Base-by-base conservation (phyloP, 2,113 vertebrate species). In the Rhinolophus ferrumequinum region DNA sequence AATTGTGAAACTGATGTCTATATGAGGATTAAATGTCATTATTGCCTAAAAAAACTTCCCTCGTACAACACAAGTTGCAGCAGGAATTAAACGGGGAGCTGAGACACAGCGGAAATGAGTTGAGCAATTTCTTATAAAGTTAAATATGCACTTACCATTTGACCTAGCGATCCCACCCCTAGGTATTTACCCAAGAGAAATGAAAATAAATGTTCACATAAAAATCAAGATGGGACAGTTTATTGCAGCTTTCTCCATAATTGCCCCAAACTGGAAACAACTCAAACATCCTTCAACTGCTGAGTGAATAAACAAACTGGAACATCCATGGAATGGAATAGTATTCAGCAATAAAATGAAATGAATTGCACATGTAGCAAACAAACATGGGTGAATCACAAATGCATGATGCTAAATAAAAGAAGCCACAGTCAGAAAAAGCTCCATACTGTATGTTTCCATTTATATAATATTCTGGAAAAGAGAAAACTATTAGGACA, bases 131-230 rank as follows among this genome's bases (percentile, higher is more conserved):
- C 62, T 92, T 95, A 38, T 50, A 80, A 97, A 94, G 44, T 83
- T 87, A 83, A 96, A 93, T 9, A 84, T 41, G 75, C 58, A 92
- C 79, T 95, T 92, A 69, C 75, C 75, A 70, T 90, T 95, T 94
- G 85, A 88, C 93, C 93, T 67, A 76, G 28, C 5, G 62, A 79
- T 77, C 70, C 44, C 56, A 90, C 38, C 87, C 38, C n/a, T 72
- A 88, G 66, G 35, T 90, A 92, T 90, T 94, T 97, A 96, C 90
- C 58, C 85, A 72, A 93, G 76, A 97, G 82, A 93, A 96, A 90
- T 90, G 76, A 95, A 96, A 98, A 97, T 97, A 96, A 54, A 92
- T 56, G 41, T 72, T 92, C 90, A 81, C 77, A 94, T 88, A 96
- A 88, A 97, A 96, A 72, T 90, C 30, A 83, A 60, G 76, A 92